A percentile compares a stretch with the other conserved stretches of the same genome.
These are phyloP conservation scores for Peromyscus leucopus DNA, from an alignment of 2,113 vertebrate genomes.

Conservation along the genomic window DNA sequence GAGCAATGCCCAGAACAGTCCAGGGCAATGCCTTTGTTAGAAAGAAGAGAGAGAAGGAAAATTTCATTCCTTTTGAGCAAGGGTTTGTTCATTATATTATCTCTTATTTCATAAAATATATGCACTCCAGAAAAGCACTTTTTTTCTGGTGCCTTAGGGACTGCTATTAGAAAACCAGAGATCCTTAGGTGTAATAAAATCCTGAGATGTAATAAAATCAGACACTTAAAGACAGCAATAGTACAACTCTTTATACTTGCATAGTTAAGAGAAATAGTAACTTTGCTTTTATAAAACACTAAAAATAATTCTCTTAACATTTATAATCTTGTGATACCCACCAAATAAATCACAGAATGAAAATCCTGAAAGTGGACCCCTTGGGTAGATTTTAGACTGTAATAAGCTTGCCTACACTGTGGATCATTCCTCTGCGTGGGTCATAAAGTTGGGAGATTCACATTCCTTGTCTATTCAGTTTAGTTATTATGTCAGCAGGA, in stretches of 20 bases:
- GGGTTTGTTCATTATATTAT: slow-evolving; percentile 21
- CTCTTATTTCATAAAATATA: slow-evolving; percentile 69
- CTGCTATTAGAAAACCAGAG: slow-evolving; percentile 66
- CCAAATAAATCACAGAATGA: slow-evolving; percentile 59
- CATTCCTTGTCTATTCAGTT: slow-evolving; percentile 56
- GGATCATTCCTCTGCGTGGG: background rate
- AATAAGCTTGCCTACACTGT: slow-evolving; percentile 8
- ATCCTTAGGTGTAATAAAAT: slow-evolving; percentile 61
- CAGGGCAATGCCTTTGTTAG: background rate
- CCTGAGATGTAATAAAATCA: slow-evolving; percentile 66
- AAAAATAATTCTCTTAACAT: slow-evolving; percentile 60
- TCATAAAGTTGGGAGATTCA: slow-evolving; percentile 64
- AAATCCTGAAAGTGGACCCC: slow-evolving; percentile 46
- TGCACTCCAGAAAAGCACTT: slow-evolving; percentile 49
- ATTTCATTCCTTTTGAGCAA: slow-evolving; percentile 15
- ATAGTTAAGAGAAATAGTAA: slow-evolving; percentile 70
- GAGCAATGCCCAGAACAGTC: background rate
- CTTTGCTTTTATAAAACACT: slow-evolving; percentile 70
- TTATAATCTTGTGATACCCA: slow-evolving; percentile 63
- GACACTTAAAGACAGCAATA: slow-evolving; percentile 65
- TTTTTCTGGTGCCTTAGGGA: slow-evolving; percentile 49
- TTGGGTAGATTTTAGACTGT: slow-evolving; percentile 41
- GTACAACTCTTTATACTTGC: slow-evolving; percentile 38
- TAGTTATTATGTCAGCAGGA: slow-evolving; percentile 65
- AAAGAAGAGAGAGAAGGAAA: background rate